A percentile compares a stretch with the other conserved stretches of the same genome.
Conservation (phyloP, 2,888 invertebrate genomes). For the Lysandra bellargus region DNA sequence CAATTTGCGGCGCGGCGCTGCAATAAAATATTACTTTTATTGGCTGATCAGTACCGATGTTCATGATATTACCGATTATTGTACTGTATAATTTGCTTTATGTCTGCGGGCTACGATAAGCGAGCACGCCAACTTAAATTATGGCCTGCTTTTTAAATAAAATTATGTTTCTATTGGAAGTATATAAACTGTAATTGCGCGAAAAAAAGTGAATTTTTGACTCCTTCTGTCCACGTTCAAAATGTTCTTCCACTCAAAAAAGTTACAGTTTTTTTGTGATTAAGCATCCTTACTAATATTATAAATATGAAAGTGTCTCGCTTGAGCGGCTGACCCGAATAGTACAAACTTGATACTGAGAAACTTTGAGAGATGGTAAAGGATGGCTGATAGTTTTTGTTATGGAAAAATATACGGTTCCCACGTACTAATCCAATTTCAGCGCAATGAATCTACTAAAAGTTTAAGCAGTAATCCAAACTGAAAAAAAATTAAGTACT, state of each 20-base stretch:
- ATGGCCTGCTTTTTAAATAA: conserved; percentile 11
- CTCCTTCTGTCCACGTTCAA: not conserved
- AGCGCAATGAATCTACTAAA: too few relatives aligned
- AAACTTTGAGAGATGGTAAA: too few relatives aligned
- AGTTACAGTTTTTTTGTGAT: too few relatives aligned
- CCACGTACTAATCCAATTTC: too few relatives aligned
- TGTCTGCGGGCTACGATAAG: conserved; percentile 28
- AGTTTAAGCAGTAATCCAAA: too few relatives aligned
- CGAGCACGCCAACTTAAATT: conserved; percentile 30
- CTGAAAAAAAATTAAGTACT: not conserved
- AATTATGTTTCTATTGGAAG: conserved; percentile 21
- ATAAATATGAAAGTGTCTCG: too few relatives aligned
- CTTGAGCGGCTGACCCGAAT: too few relatives aligned
- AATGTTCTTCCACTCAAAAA: not conserved
- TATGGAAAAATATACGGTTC: too few relatives aligned
- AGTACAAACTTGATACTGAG: too few relatives aligned
- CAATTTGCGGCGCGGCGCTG: conserved; percentile 40
- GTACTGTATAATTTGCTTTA: conserved; percentile 36
- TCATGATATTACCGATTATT: conserved; percentile 41
- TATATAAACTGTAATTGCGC: not conserved
- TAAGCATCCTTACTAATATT: too few relatives aligned
- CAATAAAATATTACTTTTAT: conserved; percentile 39
- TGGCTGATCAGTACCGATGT: conserved; percentile 38
- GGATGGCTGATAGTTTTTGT: too few relatives aligned
- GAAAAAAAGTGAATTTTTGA: not conserved